Evolutionary conservation across 1,140 invertebrate genomes (phyloP), one percentile per base, ranked within the genome.

Genomic region (Diorhabda carinulata): DNA sequence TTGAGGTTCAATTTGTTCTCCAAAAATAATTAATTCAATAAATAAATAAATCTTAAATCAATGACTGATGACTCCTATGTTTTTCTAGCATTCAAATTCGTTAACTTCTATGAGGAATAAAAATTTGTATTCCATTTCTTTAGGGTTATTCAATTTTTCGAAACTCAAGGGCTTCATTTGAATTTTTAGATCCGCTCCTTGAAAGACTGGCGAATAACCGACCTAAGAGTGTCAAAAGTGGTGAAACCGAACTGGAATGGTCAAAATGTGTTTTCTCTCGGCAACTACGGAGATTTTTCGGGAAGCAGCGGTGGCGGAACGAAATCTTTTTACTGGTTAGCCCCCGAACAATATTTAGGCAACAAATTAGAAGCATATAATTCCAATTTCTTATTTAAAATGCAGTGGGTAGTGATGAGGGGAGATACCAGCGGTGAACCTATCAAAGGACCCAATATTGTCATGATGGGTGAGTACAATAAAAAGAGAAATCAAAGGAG

Each of bases 241-340:
- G 77, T 86, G 2, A 74, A 81, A 56, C 85, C 88, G 2, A 76
- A 84, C 10, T 86, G 88, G 70, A 76, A 78, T 5, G 86, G 87
- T 40, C 84, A 81, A 9, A 85, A 84, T 43, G 82, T 84, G 70
- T 74, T 90, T 9, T 85, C 84, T 1, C 84, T 90, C 58, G 85
- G 84, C 42, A 85, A 87, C 73, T 87, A 88, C 73, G 47, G 47
- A 52, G 47, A 52, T n/a, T 52, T 52, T 52, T 52, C 47, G n/a
- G 47, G 47, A n/a, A 52, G n/a, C n/a, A 52, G 47, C 47, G 47
- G 47, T 52, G 91, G 93, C 68, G 86, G 85, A 7, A 87, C 89
- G 76, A 89, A 91, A 73, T 87, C 89, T 59, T 94, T 93, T 77
- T 99, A 95, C 81, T 99, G 96, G 94, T 81, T 90, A 67, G 93